Evolutionary conservation across 2,888 invertebrate genomes (phyloP), one percentile per base, ranked within the genome.

Genomic region (Agonum fuliginosum): DNA sequence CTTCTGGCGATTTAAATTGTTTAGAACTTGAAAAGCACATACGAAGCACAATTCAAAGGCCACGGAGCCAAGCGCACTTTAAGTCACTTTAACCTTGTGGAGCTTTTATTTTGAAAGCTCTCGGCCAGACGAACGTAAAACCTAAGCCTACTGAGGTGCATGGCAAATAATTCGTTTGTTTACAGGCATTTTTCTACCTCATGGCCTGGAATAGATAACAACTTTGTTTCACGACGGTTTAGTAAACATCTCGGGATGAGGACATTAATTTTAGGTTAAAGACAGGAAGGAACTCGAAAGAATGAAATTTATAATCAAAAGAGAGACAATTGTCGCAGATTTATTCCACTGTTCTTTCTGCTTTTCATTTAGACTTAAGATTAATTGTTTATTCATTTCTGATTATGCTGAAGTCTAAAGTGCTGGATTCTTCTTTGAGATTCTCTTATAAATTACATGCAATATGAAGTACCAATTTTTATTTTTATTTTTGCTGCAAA

Each of bases 61-160:
- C 46, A 3, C 46, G n/a, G n/a, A n/a, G n/a, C 8, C 17, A 46
- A 14, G 17, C 1, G 12, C n/a, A 10, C 37, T 37, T 37, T 10
- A 37, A 37, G 3, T 37, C 37, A 46, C 22, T 20, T 1, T n/a
- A 51, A 51, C 51, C 6, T 51, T 20, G 22, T 22, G 8, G 51
- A 10, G 22, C n/a, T n/a, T 22, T 51, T 22, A 22, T 51, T 51
- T 22, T 51, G 51, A 51, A 46, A 51, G 51, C 51, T 51, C 17
- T 51, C 51, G 46, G 46, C 12, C 17, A 46, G 37, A 37, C 30
- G 30, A 30, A 30, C 30, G 30, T 5, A 30, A 30, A 5, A 30
- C 30, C 3, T 30, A 30, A 30, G 8, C 37, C 37, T n/a, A 37
- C 37, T 37, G 37, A 37, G 8, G n/a, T 37, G 37, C 12, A 37